Percentiles rank a stretch among this genome's conserved stretches.
Evolutionary conservation across 2,888 invertebrate species (phyloP).

Genomic region (Lepetodrilus schrolli): DNA sequence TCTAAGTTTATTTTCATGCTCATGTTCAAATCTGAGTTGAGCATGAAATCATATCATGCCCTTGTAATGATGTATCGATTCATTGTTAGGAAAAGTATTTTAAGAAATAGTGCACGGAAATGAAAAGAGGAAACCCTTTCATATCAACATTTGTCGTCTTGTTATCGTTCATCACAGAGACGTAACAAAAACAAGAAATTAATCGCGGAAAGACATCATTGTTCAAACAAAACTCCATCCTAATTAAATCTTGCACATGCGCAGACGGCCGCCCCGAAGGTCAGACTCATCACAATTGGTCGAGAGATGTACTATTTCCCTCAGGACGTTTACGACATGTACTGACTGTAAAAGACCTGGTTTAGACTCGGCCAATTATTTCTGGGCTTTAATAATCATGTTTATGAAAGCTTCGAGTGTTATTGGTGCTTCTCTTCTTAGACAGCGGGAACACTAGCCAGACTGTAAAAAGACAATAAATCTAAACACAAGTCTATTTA

Average conservation of each 20-base stretch:
- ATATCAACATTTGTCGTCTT: too few relatives aligned
- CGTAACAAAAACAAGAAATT: too few relatives aligned
- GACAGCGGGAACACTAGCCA: background rate
- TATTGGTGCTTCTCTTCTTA: background rate
- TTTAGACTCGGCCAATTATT: constrained; percentile 4
- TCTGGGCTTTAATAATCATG: background rate
- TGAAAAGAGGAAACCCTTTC: too few relatives aligned
- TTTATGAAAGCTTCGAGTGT: constrained; percentile 10
- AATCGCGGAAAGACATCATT: too few relatives aligned
- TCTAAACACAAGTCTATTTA: constrained; percentile 17
- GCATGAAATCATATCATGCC: too few relatives aligned
- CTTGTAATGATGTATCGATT: too few relatives aligned
- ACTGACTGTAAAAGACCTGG: constrained; percentile 16
- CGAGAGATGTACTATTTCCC: constrained; percentile 24
- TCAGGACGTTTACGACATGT: constrained; percentile 6
- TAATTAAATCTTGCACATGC: constrained; percentile 7
- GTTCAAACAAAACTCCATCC: too few relatives aligned
- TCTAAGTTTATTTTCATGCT: too few relatives aligned
- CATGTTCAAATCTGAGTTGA: too few relatives aligned
- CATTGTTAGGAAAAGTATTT: too few relatives aligned
- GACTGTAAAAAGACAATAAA: constrained; percentile 20
- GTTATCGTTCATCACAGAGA: too few relatives aligned
- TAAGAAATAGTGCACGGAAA: too few relatives aligned
- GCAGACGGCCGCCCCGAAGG: background rate
- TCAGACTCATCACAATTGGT: constrained; percentile 12